Conservation (phyloP, 1,140 invertebrate species). For the Atta texana region DNA sequence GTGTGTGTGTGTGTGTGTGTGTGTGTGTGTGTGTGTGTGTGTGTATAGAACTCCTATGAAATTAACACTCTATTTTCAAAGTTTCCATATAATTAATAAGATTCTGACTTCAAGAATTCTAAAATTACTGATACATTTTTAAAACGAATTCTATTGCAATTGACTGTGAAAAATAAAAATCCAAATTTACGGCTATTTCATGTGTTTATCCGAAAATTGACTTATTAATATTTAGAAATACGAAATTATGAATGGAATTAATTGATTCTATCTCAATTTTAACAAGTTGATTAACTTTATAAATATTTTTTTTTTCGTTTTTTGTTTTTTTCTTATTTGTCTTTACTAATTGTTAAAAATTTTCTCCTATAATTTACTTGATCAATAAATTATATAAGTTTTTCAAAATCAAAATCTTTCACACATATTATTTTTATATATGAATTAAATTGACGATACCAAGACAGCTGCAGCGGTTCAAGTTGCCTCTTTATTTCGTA, state of each 20-base stretch:
- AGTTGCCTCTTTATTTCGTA: background rate
- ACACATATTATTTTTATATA: conserved; percentile 8
- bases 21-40: too few species aligned
- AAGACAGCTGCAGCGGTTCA: background rate
- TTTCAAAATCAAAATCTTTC: background rate
- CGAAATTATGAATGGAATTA: background rate
- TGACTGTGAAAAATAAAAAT: background rate
- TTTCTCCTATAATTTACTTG: background rate
- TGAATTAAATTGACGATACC: conserved; percentile 62
- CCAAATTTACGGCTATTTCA: background rate
- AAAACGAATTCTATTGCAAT: background rate
- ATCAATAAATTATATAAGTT: conserved; percentile 11
- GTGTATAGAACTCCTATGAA: background rate
- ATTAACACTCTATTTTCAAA: background rate
- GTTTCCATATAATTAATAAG: background rate
- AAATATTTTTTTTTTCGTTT: background rate
- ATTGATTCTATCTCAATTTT: background rate
- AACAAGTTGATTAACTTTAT: background rate
- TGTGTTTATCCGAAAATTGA: background rate
- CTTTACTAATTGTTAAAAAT: background rate
- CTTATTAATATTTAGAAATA: background rate
- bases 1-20: background rate
- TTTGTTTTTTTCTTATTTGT: background rate
- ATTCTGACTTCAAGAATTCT: background rate
- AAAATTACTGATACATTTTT: background rate